Base-by-base conservation (phyloP, 2,888 invertebrate genomes). In the Scaptomyza reducta region DNA sequence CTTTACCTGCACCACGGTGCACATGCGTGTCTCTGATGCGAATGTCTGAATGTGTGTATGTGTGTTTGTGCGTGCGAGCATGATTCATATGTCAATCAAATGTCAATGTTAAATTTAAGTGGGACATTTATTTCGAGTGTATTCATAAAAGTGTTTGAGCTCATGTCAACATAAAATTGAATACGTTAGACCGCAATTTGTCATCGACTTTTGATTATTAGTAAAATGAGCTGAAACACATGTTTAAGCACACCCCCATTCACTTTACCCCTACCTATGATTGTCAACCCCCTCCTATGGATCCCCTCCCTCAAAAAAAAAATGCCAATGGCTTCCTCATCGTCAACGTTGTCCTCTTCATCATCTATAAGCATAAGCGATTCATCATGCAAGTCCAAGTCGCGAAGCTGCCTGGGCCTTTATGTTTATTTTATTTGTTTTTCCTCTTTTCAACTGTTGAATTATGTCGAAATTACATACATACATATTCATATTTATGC, bases 81-180 rank as follows among this genome's bases (percentile, higher is more conserved):
- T 89, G 89, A 88, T 88, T 90, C 88, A 87, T 74, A 69, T 87
- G 90, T 83, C 89, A 89, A 90, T 89, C 89, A 90, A 85, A 85
- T 89, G 90, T 90, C 90, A 89, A 87, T 90, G 90, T 27, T 31
- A 3, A 31, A 31, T 14, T 16, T 40, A 10, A 40, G 16, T 4
- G 3, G 3, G 16, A 10, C 1, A 16, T 40, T 40, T 40, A 16
- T 40, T 40, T 40, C 27, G 41, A 29, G 14, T 38, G 18, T 33
- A 49, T 56, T 78, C 66, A 70, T 70, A 57, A 65, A 51, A 51
- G 53, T 65, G 50, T 54, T 56, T 58, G 40, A 42, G 63, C 51
- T 55, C 44, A 74, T 69, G 74, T 72, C 71, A 72, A 80, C 67
- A 64, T 49, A 25, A 71, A 77, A 79, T 72, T 79, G 60, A 86